Base-by-base conservation (phyloP, 2,888 invertebrate genomes). In the Serripes groenlandicus region DNA sequence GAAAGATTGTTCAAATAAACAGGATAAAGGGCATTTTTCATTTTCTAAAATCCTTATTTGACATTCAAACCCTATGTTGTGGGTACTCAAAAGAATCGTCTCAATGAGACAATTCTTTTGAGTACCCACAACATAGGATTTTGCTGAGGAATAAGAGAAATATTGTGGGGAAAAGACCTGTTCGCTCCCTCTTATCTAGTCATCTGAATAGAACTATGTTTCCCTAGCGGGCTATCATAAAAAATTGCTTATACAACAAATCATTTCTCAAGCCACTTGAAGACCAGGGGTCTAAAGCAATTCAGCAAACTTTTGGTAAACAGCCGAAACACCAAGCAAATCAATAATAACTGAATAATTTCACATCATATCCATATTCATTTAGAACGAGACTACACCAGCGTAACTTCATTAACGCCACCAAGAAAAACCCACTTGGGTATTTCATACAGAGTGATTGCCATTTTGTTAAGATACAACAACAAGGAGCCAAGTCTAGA, bases 271-370 rank as follows among this genome's bases (percentile, higher is more conserved):
- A 26, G 56, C 23, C 56, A 56, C 3, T 3, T 56, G 23, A 56
- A 56, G 56, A 56, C 2, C n/a, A 56, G n/a, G n/a, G 56, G 23
- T 56, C 56, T 15, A n/a, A 62, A 68, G 49, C 28, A 73, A 74
- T 52, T 62, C 42, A 49, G 42, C 42, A 49, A 75, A 75, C 37
- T 71, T n/a, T 75, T 71, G 35, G 80, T 54, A 75, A 80, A 80
- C 75, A 71, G 58, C 26, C 66, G 60, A 70, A 49, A 35, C 30
- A 42, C 32, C 34, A 49, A 32, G 30, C 30, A 62, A 75, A 83
- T 83, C 83, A 74, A 83, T 83, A 83, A 73, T 64, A 83, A 76
- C 78, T 26, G 78, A 76, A 83, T 83, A 83, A 83, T 79, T 75
- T 76, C 52, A 73, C 72, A 64, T 66, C 56, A 42, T 75, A 78